These are phyloP conservation scores for Zaprionus lachaisei DNA, from an alignment of 1,140 invertebrate genomes.

Conservation along the genomic window DNA sequence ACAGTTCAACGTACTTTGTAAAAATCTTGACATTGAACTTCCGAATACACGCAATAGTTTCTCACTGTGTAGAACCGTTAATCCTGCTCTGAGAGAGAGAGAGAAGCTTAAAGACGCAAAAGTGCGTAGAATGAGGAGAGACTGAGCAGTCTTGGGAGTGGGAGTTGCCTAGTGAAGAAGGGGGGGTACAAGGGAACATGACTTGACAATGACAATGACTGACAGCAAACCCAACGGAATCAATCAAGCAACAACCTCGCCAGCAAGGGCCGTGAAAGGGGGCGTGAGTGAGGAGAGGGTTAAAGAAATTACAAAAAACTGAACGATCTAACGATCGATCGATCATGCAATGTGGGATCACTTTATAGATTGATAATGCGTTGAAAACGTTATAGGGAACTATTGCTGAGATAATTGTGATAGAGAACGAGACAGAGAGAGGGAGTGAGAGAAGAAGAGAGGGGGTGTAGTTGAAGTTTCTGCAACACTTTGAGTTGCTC, in stretches of 20 bases:
- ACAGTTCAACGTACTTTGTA: constrained; percentile 49
- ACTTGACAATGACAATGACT: constrained; percentile 48
- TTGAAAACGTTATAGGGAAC: neutral
- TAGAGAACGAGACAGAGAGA: neutral
- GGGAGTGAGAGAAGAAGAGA: neutral
- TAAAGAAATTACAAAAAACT: constrained; percentile 25
- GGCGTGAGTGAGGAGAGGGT: neutral
- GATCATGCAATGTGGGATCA: neutral
- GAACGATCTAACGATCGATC: constrained; percentile 23
- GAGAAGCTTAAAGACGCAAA: neutral
- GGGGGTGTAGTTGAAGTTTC: neutral
- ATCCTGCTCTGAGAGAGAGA: neutral
- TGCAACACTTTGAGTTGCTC: neutral
- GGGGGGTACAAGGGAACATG: neutral
- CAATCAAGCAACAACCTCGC: constrained; percentile 23
- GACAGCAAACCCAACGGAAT: constrained; percentile 23
- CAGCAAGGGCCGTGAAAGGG: neutral
- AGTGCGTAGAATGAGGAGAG: neutral
- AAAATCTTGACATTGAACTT: constrained; percentile 59
- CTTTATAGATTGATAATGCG: neutral
- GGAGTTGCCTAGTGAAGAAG: neutral
- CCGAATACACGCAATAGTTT: neutral
- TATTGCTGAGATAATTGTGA: neutral
- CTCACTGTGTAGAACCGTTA: constrained; percentile 6
- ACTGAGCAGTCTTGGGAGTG: neutral